Conservation (phyloP, 2,113 vertebrate genomes). For the Heterotilapia buettikoferi region DNA sequence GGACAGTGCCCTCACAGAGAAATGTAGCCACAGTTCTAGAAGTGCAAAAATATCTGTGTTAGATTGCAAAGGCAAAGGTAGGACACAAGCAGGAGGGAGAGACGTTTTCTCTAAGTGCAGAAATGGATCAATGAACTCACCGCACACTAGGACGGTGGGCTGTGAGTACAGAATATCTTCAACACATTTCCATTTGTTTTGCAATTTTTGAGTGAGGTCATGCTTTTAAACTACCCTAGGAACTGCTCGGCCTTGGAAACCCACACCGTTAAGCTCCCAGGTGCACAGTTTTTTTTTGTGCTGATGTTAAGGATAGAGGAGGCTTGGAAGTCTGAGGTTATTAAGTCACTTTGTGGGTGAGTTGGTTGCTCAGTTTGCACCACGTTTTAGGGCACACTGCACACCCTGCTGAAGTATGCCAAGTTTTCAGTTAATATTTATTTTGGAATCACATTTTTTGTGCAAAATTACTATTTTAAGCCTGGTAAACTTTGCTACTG, state of each 20-base stretch:
- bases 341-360: neutral
- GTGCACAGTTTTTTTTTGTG: neutral
- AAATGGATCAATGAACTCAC: neutral
- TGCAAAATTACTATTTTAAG: neutral
- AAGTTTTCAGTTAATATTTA: neutral
- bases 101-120: neutral
- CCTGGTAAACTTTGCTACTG: neutral
- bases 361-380: neutral
- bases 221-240: neutral
- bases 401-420: neutral
- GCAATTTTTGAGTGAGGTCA: neutral
- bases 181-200: neutral
- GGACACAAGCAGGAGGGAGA: neutral
- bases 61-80: neutral
- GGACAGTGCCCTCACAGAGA: neutral
- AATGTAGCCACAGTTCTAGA: neutral
- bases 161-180: neutral
- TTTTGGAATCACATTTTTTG: neutral
- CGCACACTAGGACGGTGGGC: neutral
- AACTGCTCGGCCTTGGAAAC: neutral
- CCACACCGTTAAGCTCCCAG: neutral
- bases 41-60: neutral
- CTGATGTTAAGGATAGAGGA: neutral
- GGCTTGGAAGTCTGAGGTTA: neutral
- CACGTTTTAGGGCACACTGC: neutral